Evolutionary conservation across 2,888 invertebrate genomes (phyloP), one percentile per base, ranked within the genome.

Genomic region (Pristionchus japonicus): DNA sequence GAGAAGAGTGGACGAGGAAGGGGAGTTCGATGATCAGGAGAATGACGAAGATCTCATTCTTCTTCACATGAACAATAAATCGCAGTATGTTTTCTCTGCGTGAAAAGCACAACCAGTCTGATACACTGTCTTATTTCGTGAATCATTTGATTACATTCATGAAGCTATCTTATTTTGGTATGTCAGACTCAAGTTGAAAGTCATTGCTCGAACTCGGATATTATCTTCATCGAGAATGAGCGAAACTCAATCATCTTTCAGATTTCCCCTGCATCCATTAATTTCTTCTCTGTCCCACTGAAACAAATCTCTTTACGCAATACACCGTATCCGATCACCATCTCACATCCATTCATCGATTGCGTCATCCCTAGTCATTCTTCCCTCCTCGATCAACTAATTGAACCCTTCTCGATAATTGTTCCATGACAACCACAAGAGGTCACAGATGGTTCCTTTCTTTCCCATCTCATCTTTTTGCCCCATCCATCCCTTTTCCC

Each of bases 361-460:
- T 77, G n/a, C 77, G 77, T 77, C 77, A 77, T 77, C 11, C 43
- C 77, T 77, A n/a, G 77, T 77, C 11, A 43, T 27, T 23, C 6
- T 34, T 43, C 77, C n/a, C n/a, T n/a, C 0, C 27, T 40, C 20
- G 37, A 67, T 70, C 37, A 1, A 70, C 11, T 43, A 77, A 77
- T 77, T 77, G 77, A 43, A 15, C 17, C 34, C 77, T 1, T 77
- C 77, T 47, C 77, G 77, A 77, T 77, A 77, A 77, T 77, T 77
- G 77, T 77, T 43, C 47, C 11, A 34, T 83, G 82, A 83, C 49
- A 52, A 83, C 34, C 23, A 52, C 17, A 83, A 34, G 49, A 52
- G 82, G 52, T 27, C 82, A 83, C 82, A 83, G 82, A 52, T 49
- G 82, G 82, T 83, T 31, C 52, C 49, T 15, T 49, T 82, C 74